Evolutionary conservation across 2,113 vertebrate genomes (phyloP).

Genomic region (Bos javanicus): DNA sequence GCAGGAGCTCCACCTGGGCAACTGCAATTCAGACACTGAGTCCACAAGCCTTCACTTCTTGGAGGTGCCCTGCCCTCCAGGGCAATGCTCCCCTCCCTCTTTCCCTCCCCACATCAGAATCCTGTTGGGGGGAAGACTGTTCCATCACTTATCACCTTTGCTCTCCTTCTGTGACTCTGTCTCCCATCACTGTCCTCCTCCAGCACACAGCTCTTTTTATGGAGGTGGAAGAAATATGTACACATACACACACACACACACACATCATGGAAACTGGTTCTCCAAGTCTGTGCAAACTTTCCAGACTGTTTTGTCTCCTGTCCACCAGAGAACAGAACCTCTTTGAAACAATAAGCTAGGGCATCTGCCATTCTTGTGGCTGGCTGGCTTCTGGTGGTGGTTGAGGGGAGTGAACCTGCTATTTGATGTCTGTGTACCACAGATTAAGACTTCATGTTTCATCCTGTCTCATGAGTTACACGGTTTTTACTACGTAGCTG

Average conservation of each 20-base stretch:
- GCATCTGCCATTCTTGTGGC: background rate
- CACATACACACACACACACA: background rate
- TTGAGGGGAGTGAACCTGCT: background rate
- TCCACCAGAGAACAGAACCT: constrained; percentile 21
- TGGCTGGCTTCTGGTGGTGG: background rate
- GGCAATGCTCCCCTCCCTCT: background rate
- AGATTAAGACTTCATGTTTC: background rate
- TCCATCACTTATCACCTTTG: background rate
- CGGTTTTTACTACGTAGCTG: background rate
- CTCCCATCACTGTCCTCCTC: background rate
- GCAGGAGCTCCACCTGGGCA: background rate
- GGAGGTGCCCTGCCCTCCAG: background rate
- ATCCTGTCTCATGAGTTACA: background rate
- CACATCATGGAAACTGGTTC: background rate
- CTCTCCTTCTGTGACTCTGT: background rate
- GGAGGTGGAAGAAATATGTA: background rate
- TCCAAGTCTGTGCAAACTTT: background rate
- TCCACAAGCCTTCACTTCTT: background rate
- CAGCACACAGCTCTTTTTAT: constrained; percentile 3
- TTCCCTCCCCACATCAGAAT: background rate
- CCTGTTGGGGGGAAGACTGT: background rate
- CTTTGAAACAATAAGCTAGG: constrained; percentile 30
- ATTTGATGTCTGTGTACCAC: background rate
- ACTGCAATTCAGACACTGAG: background rate
- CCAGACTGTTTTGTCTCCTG: constrained; percentile 15